Conservation (phyloP, 2,797 vertebrate species). For the Gymnoscopelus microlampas region DNA sequence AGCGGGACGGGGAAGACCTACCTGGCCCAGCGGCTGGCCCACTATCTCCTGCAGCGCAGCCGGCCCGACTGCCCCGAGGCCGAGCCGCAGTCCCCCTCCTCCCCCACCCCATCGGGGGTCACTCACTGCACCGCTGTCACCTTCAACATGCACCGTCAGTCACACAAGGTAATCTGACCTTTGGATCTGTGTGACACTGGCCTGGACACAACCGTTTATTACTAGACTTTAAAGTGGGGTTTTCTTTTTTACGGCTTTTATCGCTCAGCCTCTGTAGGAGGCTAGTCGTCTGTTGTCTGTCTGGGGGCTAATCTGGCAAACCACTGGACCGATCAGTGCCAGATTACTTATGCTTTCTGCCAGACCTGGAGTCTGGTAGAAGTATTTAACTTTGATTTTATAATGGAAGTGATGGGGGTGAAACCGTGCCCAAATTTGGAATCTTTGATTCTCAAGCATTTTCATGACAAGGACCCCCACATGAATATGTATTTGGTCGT, state of each 20-base stretch:
- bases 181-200: neutral
- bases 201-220: too few relatives aligned
- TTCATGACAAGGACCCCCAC: too few relatives aligned
- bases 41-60: slow-evolving; percentile 92
- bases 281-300: too few relatives aligned
- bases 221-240: too few relatives aligned
- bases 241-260: too few relatives aligned
- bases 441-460: too few relatives aligned
- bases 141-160: slow-evolving; percentile 97
- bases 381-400: neutral
- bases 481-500: too few relatives aligned
- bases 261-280: too few relatives aligned
- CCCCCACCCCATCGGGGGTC: neutral
- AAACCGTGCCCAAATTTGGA: too few relatives aligned
- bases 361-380: neutral
- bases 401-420: neutral
- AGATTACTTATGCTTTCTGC: too few relatives aligned
- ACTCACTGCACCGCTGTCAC: slow-evolving; percentile 77
- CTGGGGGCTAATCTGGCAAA: too few relatives aligned
- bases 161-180: slow-evolving; percentile 86
- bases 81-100: slow-evolving; percentile 45
- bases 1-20: slow-evolving; percentile 96
- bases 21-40: slow-evolving; percentile 90
- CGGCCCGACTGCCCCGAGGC: slow-evolving; percentile 82
- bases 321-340: too few relatives aligned